A percentile compares a stretch with the other conserved stretches of the same genome.
phyloP scores from a whole-genome alignment of 2,113 vertebrate species.

The Periophthalmodon schlosseri region DNA sequence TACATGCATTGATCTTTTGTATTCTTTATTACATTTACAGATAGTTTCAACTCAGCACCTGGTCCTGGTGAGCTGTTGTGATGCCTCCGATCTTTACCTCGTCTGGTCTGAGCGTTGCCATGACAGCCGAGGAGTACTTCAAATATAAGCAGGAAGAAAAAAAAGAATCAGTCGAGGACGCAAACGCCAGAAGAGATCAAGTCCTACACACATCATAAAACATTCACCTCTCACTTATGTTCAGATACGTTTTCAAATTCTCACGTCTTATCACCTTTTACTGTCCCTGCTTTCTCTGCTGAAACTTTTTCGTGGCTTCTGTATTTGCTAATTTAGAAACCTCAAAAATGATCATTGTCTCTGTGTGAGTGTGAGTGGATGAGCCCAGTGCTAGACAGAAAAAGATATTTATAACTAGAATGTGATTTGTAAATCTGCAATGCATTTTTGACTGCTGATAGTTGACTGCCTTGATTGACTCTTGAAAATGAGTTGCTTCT shows the following conservation, averaged over 20 bases:
- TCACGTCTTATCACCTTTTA: slow-evolving; percentile 29
- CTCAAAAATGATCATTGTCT: slow-evolving; percentile 40
- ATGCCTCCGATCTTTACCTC: slow-evolving; percentile 33
- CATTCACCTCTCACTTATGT: slow-evolving; percentile 32
- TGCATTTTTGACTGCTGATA: slow-evolving; percentile 59
- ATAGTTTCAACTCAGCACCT: slow-evolving; percentile 64
- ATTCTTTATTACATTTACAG: slow-evolving; percentile 26
- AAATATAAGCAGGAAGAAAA: slow-evolving; percentile 13
- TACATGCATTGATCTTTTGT: background rate
- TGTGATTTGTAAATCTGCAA: slow-evolving; percentile 67
- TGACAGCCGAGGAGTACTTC: slow-evolving; percentile 51
- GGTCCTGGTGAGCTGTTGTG: slow-evolving; percentile 69
- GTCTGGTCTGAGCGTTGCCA: slow-evolving; percentile 38
- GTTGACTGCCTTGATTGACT: slow-evolving; percentile 68
- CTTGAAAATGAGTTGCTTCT: slow-evolving; percentile 73
- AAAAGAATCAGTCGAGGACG: background rate
- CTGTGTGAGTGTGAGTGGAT: slow-evolving; percentile 29
- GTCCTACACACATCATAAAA: slow-evolving; percentile 17
- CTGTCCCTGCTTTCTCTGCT: slow-evolving; percentile 36
- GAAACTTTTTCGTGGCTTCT: slow-evolving; percentile 44
- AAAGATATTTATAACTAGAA: slow-evolving; percentile 56
- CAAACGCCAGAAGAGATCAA: slow-evolving; percentile 14
- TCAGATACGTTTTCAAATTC: slow-evolving; percentile 23
- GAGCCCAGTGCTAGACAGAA: slow-evolving; percentile 56
- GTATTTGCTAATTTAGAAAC: slow-evolving; percentile 62